Base-by-base conservation (phyloP, 2,888 invertebrate genomes). In the Epinotia ramella region DNA sequence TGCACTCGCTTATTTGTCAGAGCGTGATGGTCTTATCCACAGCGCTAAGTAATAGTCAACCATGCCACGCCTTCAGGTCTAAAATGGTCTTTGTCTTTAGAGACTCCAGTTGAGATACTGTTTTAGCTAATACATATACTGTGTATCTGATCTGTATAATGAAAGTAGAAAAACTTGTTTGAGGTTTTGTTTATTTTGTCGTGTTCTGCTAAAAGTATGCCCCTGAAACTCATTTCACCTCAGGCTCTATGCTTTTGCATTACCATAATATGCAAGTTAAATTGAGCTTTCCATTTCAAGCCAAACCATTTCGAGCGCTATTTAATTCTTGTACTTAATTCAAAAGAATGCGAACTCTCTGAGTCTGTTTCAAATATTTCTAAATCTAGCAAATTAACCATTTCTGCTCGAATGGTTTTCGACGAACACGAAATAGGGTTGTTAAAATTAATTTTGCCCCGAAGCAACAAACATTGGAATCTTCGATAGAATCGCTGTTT, bases 401-500 rank as follows among this genome's bases (percentile, higher is more conserved):
- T 64, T 70, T 72, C 13, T 12, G 24, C 44, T 46, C 12, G 16
- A 62, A 56, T n/a, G 16, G 16, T 16, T 44, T 57, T 65, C 56
- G n/a, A 33, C n/a, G 28, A 56, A 60, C 18, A 9, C 46, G 44
- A 76, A 67, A 72, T 65, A 70, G 24, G 33, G 60, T 60, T 71
- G 60, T 71, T 75, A 49, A 71, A 59, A 70, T 75, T 76, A 78
- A 79, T 77, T 73, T 79, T 78, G 71, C 72, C 77, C 71, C 66
- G 40, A n/a, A n/a, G n/a, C n/a, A n/a, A n/a, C n/a, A 66, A 79
- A 71, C 66, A 80, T 65, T 24, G 59, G 70, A 59, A 73, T 66
- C 73, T 65, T 57, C 80, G 83, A 81, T 83, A 80, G 84, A 83
- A 86, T 82, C 74, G 81, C 78, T 76, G 80, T 81, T 84, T 81